phyloP scores from a whole-genome alignment of 30 jellyfish, hydroid and myxozoan genomes.

The Sanderia malayensis region DNA sequence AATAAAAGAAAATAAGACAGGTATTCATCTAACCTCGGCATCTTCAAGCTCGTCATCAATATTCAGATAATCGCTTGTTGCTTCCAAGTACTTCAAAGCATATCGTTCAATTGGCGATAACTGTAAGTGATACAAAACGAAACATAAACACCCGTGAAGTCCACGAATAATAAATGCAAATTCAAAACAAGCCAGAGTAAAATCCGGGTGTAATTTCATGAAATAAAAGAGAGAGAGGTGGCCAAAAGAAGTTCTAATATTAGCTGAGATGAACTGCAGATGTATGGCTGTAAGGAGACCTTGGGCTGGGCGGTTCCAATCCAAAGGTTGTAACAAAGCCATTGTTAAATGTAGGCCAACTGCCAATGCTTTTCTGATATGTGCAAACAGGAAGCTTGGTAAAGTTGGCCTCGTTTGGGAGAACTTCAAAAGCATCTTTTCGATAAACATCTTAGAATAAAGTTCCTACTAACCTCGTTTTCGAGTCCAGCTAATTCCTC shows the following conservation, averaged over 20 bases:
- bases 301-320: not conserved
- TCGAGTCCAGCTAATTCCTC: constrained; percentile 71
- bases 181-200: no score
- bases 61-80: constrained; percentile 62
- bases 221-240: no score
- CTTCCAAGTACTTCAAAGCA: constrained; percentile 78
- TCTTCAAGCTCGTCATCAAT: constrained; percentile 69
- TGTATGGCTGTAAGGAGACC: constrained; percentile 3
- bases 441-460: no score
- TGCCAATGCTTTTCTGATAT: not conserved
- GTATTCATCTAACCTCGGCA: constrained; percentile 62
- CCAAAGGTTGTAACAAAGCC: not conserved
- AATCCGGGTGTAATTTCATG: no score
- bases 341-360: not conserved
- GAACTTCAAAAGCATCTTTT: no score
- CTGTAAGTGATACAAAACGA: constrained; percentile 23
- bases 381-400: not conserved
- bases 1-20: no score
- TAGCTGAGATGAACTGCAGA: no score
- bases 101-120: constrained; percentile 72
- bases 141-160: not conserved
- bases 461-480: constrained; percentile 56
- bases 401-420: no score
- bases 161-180: no score
- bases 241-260: no score